Evolutionary conservation across 2,888 invertebrate species (phyloP).

Genomic region (Drosophila paramelanica): DNA sequence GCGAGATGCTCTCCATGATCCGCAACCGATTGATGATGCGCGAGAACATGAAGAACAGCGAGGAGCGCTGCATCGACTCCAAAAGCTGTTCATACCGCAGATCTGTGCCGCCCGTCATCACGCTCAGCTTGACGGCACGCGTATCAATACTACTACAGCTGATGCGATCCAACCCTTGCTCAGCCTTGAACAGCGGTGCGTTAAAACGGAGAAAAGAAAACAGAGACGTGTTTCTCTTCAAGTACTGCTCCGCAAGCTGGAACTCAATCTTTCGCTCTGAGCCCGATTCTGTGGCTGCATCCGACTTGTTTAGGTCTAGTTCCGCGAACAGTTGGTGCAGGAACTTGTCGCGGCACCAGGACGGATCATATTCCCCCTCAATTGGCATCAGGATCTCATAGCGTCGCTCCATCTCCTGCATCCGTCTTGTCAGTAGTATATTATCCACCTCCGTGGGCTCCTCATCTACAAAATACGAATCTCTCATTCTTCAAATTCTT

Average conservation of each 20-base stretch:
- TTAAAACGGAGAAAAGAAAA: neutral
- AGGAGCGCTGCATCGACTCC: constrained; percentile 31
- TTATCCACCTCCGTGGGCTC: neutral
- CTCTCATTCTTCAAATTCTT: neutral
- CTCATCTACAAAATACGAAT: neutral
- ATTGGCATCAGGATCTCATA: constrained; percentile 40
- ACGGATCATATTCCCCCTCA: constrained; percentile 3
- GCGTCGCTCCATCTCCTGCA: neutral
- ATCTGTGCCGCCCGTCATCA: neutral
- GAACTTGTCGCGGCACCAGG: constrained; percentile 47
- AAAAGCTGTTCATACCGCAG: constrained; percentile 16
- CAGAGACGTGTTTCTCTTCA: neutral
- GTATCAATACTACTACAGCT: neutral
- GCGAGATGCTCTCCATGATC: constrained; percentile 14
- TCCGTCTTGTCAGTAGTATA: rapidly evolving
- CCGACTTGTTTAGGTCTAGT: constrained; percentile 6
- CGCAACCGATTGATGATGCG: constrained; percentile 14
- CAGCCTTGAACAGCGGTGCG: neutral
- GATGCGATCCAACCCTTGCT: neutral
- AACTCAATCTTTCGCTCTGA: neutral
- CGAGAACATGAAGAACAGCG: constrained; percentile 33
- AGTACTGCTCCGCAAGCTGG: rapidly evolving
- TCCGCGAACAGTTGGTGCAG: constrained; percentile 27
- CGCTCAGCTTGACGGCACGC: neutral
- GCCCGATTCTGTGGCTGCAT: neutral